phyloP scores from a whole-genome alignment of 1,140 invertebrate species.

The Adoxophyes honmai region DNA sequence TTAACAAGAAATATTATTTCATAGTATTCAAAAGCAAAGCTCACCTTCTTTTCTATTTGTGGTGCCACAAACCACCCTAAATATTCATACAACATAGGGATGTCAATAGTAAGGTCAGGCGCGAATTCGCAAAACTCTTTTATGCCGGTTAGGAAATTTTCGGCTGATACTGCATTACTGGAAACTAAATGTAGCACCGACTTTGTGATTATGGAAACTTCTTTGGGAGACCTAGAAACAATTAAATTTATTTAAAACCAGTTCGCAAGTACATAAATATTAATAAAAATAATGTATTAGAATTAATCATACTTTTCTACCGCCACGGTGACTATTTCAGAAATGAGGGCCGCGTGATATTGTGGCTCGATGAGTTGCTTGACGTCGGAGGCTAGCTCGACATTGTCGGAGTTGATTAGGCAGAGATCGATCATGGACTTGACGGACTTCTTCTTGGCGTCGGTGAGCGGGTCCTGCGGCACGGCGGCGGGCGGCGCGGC shows the following conservation, averaged over 20 bases:
- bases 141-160: constrained; percentile 51
- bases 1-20: no score
- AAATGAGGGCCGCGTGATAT: constrained; percentile 51
- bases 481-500: constrained; percentile 20
- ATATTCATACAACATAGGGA: constrained; percentile 65
- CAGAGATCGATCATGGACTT: constrained; percentile 44
- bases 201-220: constrained; percentile 42
- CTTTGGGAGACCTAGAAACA: constrained; percentile 47
- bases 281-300: neutral
- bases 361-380: constrained; percentile 41
- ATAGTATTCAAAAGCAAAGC: no score
- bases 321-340: constrained; percentile 53
- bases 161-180: constrained; percentile 42
- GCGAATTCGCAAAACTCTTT: constrained; percentile 55
- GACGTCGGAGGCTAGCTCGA: constrained; percentile 41
- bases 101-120: constrained; percentile 62
- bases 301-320: constrained; percentile 48
- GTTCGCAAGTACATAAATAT: neutral
- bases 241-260: constrained; percentile 8
- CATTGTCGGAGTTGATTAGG: constrained; percentile 46
- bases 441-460: constrained; percentile 42
- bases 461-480: constrained; percentile 43
- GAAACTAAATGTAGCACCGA: constrained; percentile 44
- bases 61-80: constrained; percentile 57
- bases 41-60: constrained; percentile 64